Percentiles rank a stretch among this genome's conserved stretches.
These are phyloP conservation scores for Chrysopa pallens DNA, from an alignment of 1,140 invertebrate species.

Conservation along the genomic window DNA sequence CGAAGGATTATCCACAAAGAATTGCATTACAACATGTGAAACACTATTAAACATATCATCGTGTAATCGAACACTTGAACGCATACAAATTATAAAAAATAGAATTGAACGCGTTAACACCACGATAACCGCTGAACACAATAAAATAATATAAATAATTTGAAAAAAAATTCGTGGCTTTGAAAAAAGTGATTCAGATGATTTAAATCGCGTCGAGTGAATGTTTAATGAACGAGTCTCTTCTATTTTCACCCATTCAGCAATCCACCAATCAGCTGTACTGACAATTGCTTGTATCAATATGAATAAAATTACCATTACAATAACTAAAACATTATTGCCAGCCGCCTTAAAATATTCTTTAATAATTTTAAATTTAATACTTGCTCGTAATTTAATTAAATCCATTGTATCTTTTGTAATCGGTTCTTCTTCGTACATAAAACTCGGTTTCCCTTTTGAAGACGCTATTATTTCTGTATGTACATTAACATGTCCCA, in stretches of 20 bases:
- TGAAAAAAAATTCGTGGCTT: neutral
- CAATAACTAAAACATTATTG: neutral
- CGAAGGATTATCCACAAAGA: conserved; percentile 62
- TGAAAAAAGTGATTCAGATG: neutral
- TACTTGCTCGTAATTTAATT: neutral
- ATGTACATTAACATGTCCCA: too few species aligned
- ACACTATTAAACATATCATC: conserved; percentile 49
- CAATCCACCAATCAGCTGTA: neutral
- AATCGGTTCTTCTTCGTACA: neutral
- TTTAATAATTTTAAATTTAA: neutral
- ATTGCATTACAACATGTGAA: conserved; percentile 42
- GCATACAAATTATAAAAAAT: conserved; percentile 66
- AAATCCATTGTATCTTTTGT: neutral
- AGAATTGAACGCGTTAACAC: conserved; percentile 28
- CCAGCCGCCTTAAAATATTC: neutral
- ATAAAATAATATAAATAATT: neutral
- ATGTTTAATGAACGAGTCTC: neutral
- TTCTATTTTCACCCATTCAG: neutral
- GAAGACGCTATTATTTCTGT: too few species aligned
- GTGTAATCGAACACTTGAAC: conserved; percentile 58
- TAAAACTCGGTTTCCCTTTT: neutral
- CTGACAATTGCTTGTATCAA: neutral
- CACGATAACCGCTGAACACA: conserved; percentile 9
- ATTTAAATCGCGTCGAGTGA: neutral
- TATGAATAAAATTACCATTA: neutral